A percentile compares a stretch with the other conserved stretches of the same genome.
Evolutionary conservation across 2,113 vertebrate species (phyloP).

Genomic region (Calypte anna): DNA sequence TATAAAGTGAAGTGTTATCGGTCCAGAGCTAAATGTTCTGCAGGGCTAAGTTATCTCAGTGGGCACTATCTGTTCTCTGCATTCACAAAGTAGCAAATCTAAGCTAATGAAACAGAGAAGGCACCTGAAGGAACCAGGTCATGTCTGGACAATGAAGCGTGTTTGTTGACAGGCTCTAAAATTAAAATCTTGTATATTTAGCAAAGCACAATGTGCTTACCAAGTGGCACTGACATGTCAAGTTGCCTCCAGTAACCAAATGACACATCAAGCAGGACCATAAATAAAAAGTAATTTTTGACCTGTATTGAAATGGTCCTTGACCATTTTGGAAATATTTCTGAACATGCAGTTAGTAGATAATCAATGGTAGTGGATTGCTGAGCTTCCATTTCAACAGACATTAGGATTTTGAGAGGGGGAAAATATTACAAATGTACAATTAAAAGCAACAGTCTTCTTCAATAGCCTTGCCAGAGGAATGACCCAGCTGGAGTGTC

Average conservation of each 20-base stretch:
- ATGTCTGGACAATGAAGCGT: not conserved
- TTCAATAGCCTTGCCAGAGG: not conserved
- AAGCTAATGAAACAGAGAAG: not conserved
- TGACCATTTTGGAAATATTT: not conserved
- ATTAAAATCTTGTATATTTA: not conserved
- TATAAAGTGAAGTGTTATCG: no score
- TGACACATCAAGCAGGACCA: not conserved
- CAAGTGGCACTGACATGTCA: not conserved
- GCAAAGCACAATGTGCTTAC: rapidly evolving
- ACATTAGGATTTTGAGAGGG: not conserved
- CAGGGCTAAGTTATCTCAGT: not conserved
- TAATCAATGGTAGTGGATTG: not conserved
- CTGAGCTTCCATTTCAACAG: not conserved
- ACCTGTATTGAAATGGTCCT: not conserved
- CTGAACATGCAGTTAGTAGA: not conserved
- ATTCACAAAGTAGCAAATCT: not conserved
- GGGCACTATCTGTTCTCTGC: not conserved
- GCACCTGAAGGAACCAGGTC: not conserved
- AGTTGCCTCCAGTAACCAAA: not conserved
- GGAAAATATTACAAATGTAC: not conserved
- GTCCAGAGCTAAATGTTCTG: not conserved
- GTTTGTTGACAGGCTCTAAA: not conserved
- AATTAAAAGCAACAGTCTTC: not conserved
- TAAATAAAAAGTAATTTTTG: not conserved
- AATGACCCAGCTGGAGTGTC: not conserved